Conservation (phyloP, 2,113 vertebrate species). For the Centropristis striata region DNA sequence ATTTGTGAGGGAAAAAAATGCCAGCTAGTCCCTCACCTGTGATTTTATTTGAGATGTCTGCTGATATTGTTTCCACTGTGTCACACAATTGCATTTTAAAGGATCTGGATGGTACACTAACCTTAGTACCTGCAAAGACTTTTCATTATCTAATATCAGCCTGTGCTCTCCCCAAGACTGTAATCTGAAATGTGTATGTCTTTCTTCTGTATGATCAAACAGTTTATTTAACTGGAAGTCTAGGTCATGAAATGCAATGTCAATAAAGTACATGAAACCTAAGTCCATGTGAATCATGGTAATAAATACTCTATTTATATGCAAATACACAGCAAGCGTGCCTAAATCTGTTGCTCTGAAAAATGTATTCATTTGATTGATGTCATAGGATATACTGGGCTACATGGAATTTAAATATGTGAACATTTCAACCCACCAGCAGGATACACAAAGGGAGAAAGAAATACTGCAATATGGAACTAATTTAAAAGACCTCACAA, state of each 20-base stretch:
- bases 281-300: constrained; percentile 24
- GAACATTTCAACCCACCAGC: constrained; percentile 27
- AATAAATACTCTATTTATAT: constrained; percentile 70
- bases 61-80: constrained; percentile 12
- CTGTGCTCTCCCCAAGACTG: background rate
- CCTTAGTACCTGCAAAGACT: background rate
- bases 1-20: constrained; percentile 14
- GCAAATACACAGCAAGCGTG: constrained; percentile 54
- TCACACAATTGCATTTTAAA: constrained; percentile 16
- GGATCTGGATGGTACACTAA: background rate
- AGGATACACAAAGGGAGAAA: background rate
- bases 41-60: constrained; percentile 33
- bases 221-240: background rate
- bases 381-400: constrained; percentile 26
- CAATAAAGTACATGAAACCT: constrained; percentile 15
- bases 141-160: background rate
- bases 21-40: constrained; percentile 20
- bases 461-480: constrained; percentile 47
- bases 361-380: constrained; percentile 47
- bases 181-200: background rate
- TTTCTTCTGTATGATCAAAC: constrained; percentile 6
- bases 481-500: constrained; percentile 34
- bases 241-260: constrained; percentile 14
- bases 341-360: constrained; percentile 39
- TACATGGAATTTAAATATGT: constrained; percentile 30